Conservation (phyloP, 92 coral and sea anemone species). For the Zoanthus gigantus region DNA sequence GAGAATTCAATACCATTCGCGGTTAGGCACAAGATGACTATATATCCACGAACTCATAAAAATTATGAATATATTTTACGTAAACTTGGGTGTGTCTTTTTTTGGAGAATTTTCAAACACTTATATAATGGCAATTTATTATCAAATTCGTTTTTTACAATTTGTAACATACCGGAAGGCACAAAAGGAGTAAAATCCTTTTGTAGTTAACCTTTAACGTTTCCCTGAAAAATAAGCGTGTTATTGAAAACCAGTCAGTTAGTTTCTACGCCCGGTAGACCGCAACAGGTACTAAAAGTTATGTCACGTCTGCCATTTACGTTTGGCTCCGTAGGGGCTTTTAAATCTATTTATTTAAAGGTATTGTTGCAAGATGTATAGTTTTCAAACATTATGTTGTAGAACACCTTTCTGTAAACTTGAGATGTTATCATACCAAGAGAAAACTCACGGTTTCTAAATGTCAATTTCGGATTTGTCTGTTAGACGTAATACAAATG, state of each 20-base stretch:
- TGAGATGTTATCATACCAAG: neutral
- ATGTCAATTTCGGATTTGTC: neutral
- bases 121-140: neutral
- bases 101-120: neutral
- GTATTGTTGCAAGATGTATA: neutral
- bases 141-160: too few relatives aligned
- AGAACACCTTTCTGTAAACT: neutral
- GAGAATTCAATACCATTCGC: too few relatives aligned
- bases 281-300: neutral
- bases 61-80: too few relatives aligned
- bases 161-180: neutral
- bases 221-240: neutral
- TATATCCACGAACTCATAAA: too few relatives aligned
- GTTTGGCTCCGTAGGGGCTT: neutral
- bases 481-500: neutral
- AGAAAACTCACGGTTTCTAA: neutral
- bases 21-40: too few relatives aligned
- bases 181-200: neutral
- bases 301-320: neutral
- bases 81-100: neutral
- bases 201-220: neutral
- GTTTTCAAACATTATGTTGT: neutral
- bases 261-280: neutral
- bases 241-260: neutral
- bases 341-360: neutral